Evolutionary conservation across 2,797 vertebrate species (phyloP).

Genomic region (Fistularia commersonii): DNA sequence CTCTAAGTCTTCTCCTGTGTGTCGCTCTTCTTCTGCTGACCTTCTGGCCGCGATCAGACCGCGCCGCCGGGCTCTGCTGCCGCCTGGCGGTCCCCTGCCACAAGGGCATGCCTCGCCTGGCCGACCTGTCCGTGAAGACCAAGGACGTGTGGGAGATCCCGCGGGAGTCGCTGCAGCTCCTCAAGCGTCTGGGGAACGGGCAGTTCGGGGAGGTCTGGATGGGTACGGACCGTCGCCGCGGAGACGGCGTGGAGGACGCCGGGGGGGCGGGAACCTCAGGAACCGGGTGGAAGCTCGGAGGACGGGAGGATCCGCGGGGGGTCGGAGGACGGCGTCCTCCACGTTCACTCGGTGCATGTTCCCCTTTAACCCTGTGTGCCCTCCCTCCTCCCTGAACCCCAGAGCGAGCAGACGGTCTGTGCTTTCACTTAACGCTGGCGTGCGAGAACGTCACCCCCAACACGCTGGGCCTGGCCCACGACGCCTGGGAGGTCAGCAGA

Average conservation of each 20-base stretch:
- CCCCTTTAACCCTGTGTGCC: conserved; percentile 78
- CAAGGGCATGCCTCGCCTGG: conserved; percentile 97
- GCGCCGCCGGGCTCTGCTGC: conserved; percentile 96
- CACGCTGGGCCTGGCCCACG: conserved; percentile 96
- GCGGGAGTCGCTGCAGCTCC: conserved; percentile 94
- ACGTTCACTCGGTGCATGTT: conserved; percentile 84
- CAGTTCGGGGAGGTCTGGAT: conserved; percentile 99
- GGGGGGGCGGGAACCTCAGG: too few relatives aligned
- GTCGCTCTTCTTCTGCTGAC: too few relatives aligned
- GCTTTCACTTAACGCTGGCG: conserved; percentile 94
- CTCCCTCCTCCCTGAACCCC: conserved; percentile 63
- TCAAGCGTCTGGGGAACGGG: conserved; percentile 97
- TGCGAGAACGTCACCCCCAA: conserved; percentile 92
- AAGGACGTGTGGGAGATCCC: conserved; percentile 99
- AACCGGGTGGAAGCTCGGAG: too few relatives aligned
- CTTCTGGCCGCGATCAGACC: conserved; percentile 72
- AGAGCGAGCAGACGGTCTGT: conserved; percentile 98
- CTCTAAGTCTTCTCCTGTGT: conserved; percentile 11
- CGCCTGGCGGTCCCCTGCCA: conserved; percentile 96
- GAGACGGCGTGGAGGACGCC: not conserved
- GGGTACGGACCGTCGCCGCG: conserved; percentile 84
- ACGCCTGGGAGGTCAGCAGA: conserved; percentile 96
- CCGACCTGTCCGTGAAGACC: conserved; percentile 99
- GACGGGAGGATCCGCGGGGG: too few relatives aligned
- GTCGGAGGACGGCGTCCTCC: conserved; percentile 65